A percentile compares a stretch with the other conserved stretches of the same genome.
These are phyloP conservation scores for Euspilapteryx auroguttella DNA, from an alignment of 2,888 invertebrate genomes.

Conservation along the genomic window DNA sequence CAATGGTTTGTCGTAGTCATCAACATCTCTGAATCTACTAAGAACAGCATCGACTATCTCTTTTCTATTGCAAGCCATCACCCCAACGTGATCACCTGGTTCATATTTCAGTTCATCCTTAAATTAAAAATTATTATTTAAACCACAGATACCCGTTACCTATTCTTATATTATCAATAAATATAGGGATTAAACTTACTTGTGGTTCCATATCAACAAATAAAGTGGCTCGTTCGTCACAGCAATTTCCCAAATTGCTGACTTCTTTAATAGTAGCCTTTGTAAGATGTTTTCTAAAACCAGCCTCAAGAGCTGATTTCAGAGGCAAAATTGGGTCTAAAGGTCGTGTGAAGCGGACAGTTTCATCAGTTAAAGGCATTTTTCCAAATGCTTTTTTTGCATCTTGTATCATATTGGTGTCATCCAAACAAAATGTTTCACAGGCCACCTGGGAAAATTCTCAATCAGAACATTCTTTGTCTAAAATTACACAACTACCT, in stretches of 20 bases:
- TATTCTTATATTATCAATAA: no score
- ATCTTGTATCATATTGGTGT: conserved; percentile 80
- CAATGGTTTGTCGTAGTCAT: conserved; percentile 68
- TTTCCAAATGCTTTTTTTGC: conserved; percentile 76
- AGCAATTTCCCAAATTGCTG: conserved; percentile 62
- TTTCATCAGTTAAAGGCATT: conserved; percentile 72
- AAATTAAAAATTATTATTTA: conserved; percentile 12
- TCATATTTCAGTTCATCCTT: conserved; percentile 67
- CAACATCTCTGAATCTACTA: conserved; percentile 65
- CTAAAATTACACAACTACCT: not conserved
- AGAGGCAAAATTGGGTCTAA: conserved; percentile 18
- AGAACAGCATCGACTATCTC: conserved; percentile 81
- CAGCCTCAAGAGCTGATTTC: conserved; percentile 25
- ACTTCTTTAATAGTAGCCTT: conserved; percentile 55
- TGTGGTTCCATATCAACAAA: conserved; percentile 59
- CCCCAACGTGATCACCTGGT: conserved; percentile 92
- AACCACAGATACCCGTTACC: no score
- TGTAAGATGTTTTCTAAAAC: conserved; percentile 40
- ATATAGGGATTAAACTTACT: conserved; percentile 17
- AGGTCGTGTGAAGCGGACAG: conserved; percentile 69
- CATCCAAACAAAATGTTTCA: conserved; percentile 91
- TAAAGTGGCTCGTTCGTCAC: conserved; percentile 57
- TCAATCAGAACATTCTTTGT: not conserved
- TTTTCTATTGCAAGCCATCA: conserved; percentile 80
- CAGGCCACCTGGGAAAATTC: conserved; percentile 70